Conservation (phyloP, 2,113 vertebrate species). For the Erpornis zantholeuca region DNA sequence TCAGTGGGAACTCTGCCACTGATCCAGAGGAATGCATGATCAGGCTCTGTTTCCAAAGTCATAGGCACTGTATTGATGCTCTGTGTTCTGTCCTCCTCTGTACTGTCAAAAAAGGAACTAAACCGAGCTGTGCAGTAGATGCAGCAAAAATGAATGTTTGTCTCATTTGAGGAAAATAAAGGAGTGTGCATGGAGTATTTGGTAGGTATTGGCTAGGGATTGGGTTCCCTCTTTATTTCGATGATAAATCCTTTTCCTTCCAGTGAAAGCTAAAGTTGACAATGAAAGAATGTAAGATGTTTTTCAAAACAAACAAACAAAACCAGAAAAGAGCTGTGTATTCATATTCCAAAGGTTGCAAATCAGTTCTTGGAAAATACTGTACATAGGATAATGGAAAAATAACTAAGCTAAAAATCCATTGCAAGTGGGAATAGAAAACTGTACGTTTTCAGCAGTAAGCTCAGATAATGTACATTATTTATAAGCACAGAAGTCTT, state of each 20-base stretch:
- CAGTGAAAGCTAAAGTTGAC: background rate
- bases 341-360: background rate
- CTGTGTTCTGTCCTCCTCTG: background rate
- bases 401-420: slow-evolving; percentile 42
- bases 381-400: background rate
- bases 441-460: slow-evolving; percentile 4
- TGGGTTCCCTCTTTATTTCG: fast-evolving
- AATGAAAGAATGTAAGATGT: background rate
- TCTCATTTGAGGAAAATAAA: background rate
- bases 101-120: background rate
- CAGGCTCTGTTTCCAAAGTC: background rate
- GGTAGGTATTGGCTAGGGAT: background rate
- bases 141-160: background rate
- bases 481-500: background rate
- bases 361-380: background rate
- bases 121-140: background rate
- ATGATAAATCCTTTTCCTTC: background rate
- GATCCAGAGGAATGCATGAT: background rate
- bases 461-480: background rate
- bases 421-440: background rate
- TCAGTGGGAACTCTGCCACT: background rate
- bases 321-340: background rate
- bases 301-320: background rate
- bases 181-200: background rate
- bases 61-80: background rate